Conservation (phyloP, 2,888 invertebrate species). For the Mellilla xanthometata region DNA sequence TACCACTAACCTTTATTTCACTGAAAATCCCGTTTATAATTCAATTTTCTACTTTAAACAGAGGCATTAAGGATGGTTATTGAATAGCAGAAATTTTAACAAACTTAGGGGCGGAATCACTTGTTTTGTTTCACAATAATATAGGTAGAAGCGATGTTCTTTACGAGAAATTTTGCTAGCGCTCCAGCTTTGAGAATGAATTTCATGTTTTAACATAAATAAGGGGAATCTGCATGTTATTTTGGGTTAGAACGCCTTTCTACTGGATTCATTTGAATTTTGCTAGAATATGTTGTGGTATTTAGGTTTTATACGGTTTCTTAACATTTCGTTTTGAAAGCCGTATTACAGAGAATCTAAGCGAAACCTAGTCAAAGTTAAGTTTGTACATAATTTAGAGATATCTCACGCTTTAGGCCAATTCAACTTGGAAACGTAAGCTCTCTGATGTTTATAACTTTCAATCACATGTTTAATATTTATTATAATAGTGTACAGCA, state of each 20-base stretch:
- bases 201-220: constrained; percentile 25
- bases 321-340: no score
- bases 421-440: no score
- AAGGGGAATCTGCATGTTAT: constrained; percentile 21
- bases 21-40: constrained; percentile 1
- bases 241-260: constrained; percentile 1
- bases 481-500: no score
- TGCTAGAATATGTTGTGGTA: not conserved
- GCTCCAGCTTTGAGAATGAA: constrained; percentile 17
- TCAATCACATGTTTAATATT: no score
- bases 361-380: no score
- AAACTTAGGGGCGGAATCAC: constrained; percentile 18
- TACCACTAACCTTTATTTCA: constrained; percentile 3
- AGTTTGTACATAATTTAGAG: no score
- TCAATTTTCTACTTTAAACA: constrained; percentile 6
- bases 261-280: constrained; percentile 4
- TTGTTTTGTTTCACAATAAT: constrained; percentile 23
- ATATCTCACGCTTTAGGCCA: no score
- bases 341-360: no score
- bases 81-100: constrained; percentile 3
- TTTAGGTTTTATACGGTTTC: not conserved
- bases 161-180: constrained; percentile 20
- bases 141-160: constrained; percentile 16
- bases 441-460: no score
- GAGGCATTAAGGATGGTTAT: not conserved